Evolutionary conservation across 2,113 vertebrate genomes (phyloP).

Genomic region (Axis porcinus): DNA sequence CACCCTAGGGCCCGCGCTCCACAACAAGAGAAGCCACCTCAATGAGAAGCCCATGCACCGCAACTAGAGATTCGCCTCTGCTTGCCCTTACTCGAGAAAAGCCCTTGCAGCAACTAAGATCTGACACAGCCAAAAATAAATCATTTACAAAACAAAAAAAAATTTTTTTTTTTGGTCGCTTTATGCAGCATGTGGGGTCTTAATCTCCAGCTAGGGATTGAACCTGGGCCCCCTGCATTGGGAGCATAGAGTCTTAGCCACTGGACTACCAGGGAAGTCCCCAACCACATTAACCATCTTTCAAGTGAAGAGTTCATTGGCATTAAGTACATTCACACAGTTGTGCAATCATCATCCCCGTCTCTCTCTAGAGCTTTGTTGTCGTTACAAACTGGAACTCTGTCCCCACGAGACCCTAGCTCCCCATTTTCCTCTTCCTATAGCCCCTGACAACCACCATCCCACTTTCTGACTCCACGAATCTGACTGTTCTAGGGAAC

Average conservation of each 20-base stretch:
- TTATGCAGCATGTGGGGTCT: not conserved
- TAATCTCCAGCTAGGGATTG: not conserved
- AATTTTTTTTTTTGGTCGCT: not conserved
- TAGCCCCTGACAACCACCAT: not conserved
- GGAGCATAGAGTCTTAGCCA: not conserved
- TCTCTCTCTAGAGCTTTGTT: not conserved
- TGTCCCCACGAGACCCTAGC: not conserved
- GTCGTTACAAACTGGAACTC: not conserved
- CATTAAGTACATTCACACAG: not conserved
- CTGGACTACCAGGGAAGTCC: not conserved
- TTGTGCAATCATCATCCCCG: not conserved
- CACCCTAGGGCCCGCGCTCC: not conserved
- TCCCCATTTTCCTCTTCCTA: no score
- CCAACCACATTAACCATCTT: not conserved
- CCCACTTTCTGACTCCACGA: not conserved
- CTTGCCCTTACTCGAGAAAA: fast-evolving
- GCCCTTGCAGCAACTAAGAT: not conserved
- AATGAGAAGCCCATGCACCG: not conserved
- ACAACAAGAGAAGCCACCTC: not conserved
- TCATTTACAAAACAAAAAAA: not conserved
- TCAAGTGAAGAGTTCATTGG: not conserved
- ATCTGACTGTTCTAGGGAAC: not conserved
- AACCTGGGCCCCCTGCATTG: not conserved
- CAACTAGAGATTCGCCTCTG: not conserved
- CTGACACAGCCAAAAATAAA: not conserved